These are phyloP conservation scores for Orchesella flavescens DNA, from an alignment of 2,888 invertebrate genomes.

Conservation along the genomic window DNA sequence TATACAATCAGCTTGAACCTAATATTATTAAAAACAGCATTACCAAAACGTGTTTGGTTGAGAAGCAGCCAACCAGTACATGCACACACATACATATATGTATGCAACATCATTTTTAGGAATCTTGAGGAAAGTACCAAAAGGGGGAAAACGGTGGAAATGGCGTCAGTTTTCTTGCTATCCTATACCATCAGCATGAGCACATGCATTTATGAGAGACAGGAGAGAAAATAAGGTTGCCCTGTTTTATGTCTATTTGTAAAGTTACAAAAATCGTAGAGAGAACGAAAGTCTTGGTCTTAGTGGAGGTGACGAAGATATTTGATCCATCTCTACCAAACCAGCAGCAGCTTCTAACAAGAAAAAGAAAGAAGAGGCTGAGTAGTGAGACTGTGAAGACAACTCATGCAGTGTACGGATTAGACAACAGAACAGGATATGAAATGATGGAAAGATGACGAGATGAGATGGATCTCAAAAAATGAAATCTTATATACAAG, in stretches of 20 bases:
- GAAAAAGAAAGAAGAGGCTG: slow-evolving; percentile 9
- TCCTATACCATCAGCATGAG: slow-evolving; percentile 27
- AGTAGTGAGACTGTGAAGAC: slow-evolving; percentile 41
- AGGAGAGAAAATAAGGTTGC: slow-evolving; percentile 46
- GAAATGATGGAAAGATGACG: slow-evolving; percentile 60
- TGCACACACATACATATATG: background rate
- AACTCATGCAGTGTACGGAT: slow-evolving; percentile 59
- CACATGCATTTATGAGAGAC: slow-evolving; percentile 20
- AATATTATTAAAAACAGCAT: background rate
- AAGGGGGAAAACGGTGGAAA: slow-evolving; percentile 21
- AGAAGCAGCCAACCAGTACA: background rate
- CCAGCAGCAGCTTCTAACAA: slow-evolving; percentile 8
- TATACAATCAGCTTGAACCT: slow-evolving; percentile 2
- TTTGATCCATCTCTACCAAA: slow-evolving; percentile 26
- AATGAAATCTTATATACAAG: slow-evolving; percentile 56
- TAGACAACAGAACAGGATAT: slow-evolving; percentile 57
- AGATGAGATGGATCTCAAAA: slow-evolving; percentile 59
- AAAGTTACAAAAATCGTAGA: slow-evolving; percentile 26
- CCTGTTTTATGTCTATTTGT: slow-evolving; percentile 7
- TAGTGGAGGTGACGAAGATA: slow-evolving; percentile 13
- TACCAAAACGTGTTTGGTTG: background rate
- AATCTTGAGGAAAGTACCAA: background rate
- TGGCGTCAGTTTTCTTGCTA: slow-evolving; percentile 27
- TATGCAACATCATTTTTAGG: background rate
- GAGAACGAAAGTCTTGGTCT: slow-evolving; percentile 13